Evolutionary conservation across 2,113 vertebrate genomes (phyloP).

Genomic region (Lipotes vexillifer): DNA sequence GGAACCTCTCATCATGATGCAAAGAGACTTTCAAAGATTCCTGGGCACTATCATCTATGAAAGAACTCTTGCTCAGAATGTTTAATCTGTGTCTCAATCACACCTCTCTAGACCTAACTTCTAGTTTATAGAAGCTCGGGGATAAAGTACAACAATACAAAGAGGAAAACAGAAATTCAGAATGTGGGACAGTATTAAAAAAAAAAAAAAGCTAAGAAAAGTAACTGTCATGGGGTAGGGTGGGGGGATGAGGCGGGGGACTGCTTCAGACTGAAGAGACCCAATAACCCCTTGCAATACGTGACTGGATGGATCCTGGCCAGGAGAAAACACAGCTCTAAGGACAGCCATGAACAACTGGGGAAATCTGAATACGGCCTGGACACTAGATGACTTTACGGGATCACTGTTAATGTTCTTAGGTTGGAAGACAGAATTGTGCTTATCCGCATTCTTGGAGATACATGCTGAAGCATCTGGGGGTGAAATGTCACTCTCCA

Average conservation of each 20-base stretch:
- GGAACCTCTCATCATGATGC: neutral
- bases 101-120: neutral
- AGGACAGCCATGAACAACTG: neutral
- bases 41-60: neutral
- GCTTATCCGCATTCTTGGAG: neutral
- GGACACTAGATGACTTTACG: neutral
- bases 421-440: neutral
- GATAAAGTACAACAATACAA: neutral
- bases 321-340: neutral
- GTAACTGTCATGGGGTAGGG: neutral
- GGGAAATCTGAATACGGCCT: neutral
- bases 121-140: neutral
- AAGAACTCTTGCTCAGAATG: neutral
- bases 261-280: neutral
- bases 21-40: neutral
- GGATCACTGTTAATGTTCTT: neutral
- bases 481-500: neutral
- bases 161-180: neutral
- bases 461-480: neutral
- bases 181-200: neutral
- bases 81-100: neutral
- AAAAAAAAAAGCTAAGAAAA: neutral
- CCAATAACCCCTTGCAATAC: neutral
- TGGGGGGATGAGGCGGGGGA: fast-evolving
- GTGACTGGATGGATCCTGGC: no score